Conservation (phyloP, 2,888 invertebrate genomes). For the Malthinus flaveolus region DNA sequence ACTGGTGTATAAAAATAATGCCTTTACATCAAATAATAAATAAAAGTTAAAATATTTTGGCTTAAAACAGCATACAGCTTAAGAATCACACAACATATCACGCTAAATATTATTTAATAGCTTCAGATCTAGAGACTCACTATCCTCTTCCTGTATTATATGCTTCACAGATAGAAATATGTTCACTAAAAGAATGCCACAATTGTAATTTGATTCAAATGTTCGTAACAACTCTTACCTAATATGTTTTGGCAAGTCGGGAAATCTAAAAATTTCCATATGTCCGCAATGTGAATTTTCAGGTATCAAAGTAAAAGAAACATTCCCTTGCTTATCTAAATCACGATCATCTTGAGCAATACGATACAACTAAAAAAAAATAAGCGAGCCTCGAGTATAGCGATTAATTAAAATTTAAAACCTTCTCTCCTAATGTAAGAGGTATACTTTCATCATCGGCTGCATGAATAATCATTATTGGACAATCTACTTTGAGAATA, state of each 20-base stretch:
- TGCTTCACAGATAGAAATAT: conserved; percentile 13
- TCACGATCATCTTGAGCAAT: conserved; percentile 37
- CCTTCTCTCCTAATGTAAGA: conserved; percentile 42
- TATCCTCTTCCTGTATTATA: conserved; percentile 16
- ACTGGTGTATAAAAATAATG: conserved; percentile 3
- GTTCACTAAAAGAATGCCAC: conserved; percentile 6
- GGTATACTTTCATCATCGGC: conserved; percentile 48
- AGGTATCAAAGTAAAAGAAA: conserved; percentile 39
- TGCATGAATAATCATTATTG: conserved; percentile 49
- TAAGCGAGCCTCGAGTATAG: too few species aligned
- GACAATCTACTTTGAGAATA: conserved; percentile 44
- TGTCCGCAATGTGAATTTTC: conserved; percentile 40
- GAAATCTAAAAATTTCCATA: conserved; percentile 40
- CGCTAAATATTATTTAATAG: conserved; percentile 8
- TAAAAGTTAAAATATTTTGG: neutral
- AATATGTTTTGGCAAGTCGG: conserved; percentile 41
- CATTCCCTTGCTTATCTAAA: conserved; percentile 37
- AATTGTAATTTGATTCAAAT: neutral
- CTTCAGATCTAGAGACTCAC: neutral
- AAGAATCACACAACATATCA: conserved; percentile 10
- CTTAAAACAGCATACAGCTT: neutral
- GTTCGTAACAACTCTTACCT: conserved; percentile 34
- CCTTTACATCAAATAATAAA: neutral
- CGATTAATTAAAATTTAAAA: conserved; percentile 22
- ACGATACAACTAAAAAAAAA: conserved; percentile 30